A percentile compares a stretch with the other conserved stretches of the same genome.
These are phyloP conservation scores for Scaptomyza polygonia DNA, from an alignment of 2,888 invertebrate species.

Conservation along the genomic window DNA sequence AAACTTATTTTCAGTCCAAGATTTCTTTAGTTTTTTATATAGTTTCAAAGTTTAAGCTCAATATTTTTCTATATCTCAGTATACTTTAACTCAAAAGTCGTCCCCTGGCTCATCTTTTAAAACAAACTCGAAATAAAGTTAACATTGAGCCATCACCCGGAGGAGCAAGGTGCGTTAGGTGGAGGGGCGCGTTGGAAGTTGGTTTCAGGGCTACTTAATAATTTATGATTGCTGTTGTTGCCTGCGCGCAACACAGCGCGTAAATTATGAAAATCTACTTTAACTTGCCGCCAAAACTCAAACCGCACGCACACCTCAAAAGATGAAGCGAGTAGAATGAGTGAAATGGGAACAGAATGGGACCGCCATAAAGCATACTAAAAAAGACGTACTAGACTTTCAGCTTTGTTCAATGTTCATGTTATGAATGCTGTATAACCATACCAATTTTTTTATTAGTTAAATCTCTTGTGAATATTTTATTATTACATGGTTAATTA, in stretches of 20 bases:
- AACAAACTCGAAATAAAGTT: conserved; percentile 33
- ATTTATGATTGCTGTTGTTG: conserved; percentile 72
- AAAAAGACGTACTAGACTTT: conserved; percentile 61
- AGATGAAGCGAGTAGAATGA: conserved; percentile 2
- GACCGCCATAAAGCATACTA: conserved; percentile 61
- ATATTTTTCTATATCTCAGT: too few relatives aligned
- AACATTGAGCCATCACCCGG: neutral
- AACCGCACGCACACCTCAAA: conserved; percentile 33
- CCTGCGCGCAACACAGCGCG: conserved; percentile 63
- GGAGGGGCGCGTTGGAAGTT: neutral
- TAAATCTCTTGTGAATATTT: conserved; percentile 49
- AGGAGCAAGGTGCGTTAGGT: neutral
- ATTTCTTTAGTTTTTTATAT: too few relatives aligned
- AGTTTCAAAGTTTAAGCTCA: too few relatives aligned
- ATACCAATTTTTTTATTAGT: neutral
- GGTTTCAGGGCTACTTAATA: conserved; percentile 47
- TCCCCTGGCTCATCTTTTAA: neutral
- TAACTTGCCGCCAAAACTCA: conserved; percentile 62
- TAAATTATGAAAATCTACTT: conserved; percentile 80
- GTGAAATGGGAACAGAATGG: conserved; percentile 14
- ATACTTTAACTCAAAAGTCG: too few relatives aligned
- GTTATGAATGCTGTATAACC: conserved; percentile 41
- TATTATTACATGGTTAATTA: too few relatives aligned
- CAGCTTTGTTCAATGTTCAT: conserved; percentile 21
- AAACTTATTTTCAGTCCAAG: too few relatives aligned